Evolutionary conservation across 2,888 invertebrate species (phyloP).

Genomic region (Sminthurides aquaticus): DNA sequence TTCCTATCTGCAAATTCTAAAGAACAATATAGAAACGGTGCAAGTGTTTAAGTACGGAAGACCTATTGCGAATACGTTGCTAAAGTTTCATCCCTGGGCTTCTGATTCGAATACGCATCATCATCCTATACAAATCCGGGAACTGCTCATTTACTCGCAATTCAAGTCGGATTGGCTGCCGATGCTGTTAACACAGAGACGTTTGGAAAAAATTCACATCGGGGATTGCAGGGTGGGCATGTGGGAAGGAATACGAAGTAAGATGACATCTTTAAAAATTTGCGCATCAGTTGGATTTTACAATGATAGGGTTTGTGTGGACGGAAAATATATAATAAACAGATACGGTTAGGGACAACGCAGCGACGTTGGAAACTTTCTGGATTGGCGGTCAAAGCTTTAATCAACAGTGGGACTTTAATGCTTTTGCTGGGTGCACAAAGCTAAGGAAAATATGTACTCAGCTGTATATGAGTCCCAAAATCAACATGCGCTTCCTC

Average conservation of each 20-base stretch:
- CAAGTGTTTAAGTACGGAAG: slow-evolving; percentile 19
- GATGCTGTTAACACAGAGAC: slow-evolving; percentile 19
- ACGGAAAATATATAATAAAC: no score
- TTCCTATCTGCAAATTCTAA: slow-evolving; percentile 23
- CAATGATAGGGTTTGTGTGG: no score
- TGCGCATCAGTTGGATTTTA: background rate
- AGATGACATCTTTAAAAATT: background rate
- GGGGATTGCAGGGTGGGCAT: slow-evolving; percentile 20
- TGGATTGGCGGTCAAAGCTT: slow-evolving; percentile 19
- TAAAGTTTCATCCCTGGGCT: slow-evolving; percentile 18
- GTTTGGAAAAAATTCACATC: slow-evolving; percentile 14
- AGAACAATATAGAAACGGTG: slow-evolving; percentile 13
- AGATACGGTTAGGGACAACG: slow-evolving; percentile 12
- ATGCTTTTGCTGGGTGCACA: slow-evolving; percentile 6
- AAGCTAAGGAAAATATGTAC: slow-evolving; percentile 14
- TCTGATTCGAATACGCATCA: slow-evolving; percentile 3
- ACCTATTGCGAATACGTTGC: background rate
- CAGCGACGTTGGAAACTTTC: slow-evolving; percentile 16
- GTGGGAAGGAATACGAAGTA: slow-evolving; percentile 20
- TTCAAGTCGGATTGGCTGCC: slow-evolving; percentile 37
- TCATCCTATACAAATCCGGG: slow-evolving; percentile 25
- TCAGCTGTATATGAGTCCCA: slow-evolving; percentile 24
- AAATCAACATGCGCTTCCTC: background rate
- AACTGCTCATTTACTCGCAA: slow-evolving; percentile 31
- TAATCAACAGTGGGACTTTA: slow-evolving; percentile 22